Evolutionary conservation across 2,797 vertebrate genomes (phyloP).

Genomic region (Parotocinclus haroldoi): DNA sequence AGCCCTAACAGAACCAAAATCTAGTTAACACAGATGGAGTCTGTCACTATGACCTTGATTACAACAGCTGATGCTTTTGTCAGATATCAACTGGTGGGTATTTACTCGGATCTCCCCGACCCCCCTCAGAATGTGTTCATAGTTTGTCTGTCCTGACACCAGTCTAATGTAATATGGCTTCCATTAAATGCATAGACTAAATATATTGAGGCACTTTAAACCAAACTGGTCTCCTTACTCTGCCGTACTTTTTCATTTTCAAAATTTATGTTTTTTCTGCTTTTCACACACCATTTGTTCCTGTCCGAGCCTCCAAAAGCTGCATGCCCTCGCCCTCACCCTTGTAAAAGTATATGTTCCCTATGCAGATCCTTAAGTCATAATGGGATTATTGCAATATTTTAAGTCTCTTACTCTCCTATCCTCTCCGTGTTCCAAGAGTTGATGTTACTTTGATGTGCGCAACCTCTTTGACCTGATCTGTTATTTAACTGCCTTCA

Average conservation of each 20-base stretch:
- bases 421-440: not conserved
- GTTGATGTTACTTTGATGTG: slow-evolving; percentile 27
- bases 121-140: too few species aligned
- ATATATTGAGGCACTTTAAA: too few species aligned
- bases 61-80: slow-evolving; percentile 14
- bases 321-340: slow-evolving; percentile 29
- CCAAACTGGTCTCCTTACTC: too few species aligned
- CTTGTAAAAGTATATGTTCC: slow-evolving; percentile 13
- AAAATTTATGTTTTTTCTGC: too few species aligned
- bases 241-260: too few species aligned
- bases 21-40: slow-evolving; percentile 26
- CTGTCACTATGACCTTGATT: slow-evolving; percentile 35
- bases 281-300: too few species aligned
- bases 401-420: slow-evolving; percentile 5
- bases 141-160: not conserved
- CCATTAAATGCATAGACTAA: too few species aligned
- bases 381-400: slow-evolving; percentile 18
- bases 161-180: too few species aligned
- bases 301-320: not conserved
- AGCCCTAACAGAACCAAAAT: slow-evolving; percentile 26
- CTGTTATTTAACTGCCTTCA: slow-evolving; percentile 33
- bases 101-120: slow-evolving; percentile 47
- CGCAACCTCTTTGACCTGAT: slow-evolving; percentile 10
- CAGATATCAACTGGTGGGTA: slow-evolving; percentile 30
- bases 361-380: slow-evolving; percentile 18